Percentiles rank a stretch among this genome's conserved stretches.
These are phyloP conservation scores for Drosophila sulfurigaster DNA, from an alignment of 1,140 invertebrate genomes.

Conservation along the genomic window DNA sequence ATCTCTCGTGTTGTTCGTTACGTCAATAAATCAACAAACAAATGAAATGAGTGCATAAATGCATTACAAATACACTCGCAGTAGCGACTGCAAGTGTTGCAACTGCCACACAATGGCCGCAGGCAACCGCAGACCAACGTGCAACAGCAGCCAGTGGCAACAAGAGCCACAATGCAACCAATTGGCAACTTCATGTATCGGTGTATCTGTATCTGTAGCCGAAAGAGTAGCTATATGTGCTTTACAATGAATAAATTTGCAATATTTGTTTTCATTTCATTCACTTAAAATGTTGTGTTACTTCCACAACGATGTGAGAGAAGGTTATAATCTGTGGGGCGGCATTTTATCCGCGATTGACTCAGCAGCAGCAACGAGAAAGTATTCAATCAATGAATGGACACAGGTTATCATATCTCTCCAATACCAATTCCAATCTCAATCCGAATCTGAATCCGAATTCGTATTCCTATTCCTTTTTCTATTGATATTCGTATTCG, in stretches of 20 bases:
- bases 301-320: conserved; percentile 29
- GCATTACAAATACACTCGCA: conserved; percentile 50
- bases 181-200: conserved; percentile 20
- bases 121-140: conserved; percentile 49
- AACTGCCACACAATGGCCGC: conserved; percentile 58
- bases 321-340: conserved; percentile 5
- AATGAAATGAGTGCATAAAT: conserved; percentile 59
- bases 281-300: conserved; percentile 76
- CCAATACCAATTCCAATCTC: neutral
- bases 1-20: neutral
- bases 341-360: conserved; percentile 1
- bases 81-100: conserved; percentile 19
- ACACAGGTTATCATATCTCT: neutral
- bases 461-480: conserved; percentile 14
- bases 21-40: conserved; percentile 45
- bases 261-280: conserved; percentile 81
- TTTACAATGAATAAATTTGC: conserved; percentile 71
- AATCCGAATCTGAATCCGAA: neutral
- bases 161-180: conserved; percentile 1
- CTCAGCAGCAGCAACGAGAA: conserved; percentile 10
- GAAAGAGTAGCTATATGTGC: conserved; percentile 36
- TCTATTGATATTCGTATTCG: conserved; percentile 34
- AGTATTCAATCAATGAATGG: conserved; percentile 2
- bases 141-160: conserved; percentile 31
- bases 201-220: conserved; percentile 22